Evolutionary conservation across 2,888 invertebrate genomes (phyloP), one percentile per base, ranked within the genome.

Genomic region (Apotomis turbidana): DNA sequence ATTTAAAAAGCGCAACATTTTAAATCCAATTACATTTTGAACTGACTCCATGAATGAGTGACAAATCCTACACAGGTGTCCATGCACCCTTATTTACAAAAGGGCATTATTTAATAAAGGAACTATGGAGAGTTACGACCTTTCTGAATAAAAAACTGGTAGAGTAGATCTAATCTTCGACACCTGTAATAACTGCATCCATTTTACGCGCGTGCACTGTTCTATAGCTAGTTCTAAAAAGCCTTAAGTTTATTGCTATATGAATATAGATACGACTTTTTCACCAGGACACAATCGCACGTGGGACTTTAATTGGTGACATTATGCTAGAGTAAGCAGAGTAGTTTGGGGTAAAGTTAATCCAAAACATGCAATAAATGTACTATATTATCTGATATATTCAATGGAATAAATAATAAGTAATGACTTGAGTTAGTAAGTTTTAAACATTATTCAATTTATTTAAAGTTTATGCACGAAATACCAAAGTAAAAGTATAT

Each of bases 1-100:
- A 67, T 71, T 71, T 71, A 54, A 76, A 75, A 76, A 72, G 76
- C 74, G 78, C 85, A 85, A 77, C 82, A 69, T 44, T 76, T 76
- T 76, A 76, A 81, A 80, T 81, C 78, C 76, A 73, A 76, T 72
- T 68, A 68, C 62, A 44, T 57, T 54, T 63, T 72, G 36, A 55
- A 68, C 54, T 75, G 74, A 77, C 74, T 76, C 49, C 36, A 57
- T 70, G 71, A 66, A 70, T 71, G 60, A 52, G 49, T 27, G 27
- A 9, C 44, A 76, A 78, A 78, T 78, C 76, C 74, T 60, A 61
- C 73, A 76, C 81, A 81, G 81, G 77, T 78, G 76, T 74, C 68
- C 72, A 51, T 74, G n/a, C 49, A 27, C 36, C 36, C 38, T 4
- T 5, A 38, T 10, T n/a, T 38, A 4, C 12, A 57, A 12, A 6